Conservation (phyloP, 2,113 vertebrate genomes). For the Melanerpes formicivorus region DNA sequence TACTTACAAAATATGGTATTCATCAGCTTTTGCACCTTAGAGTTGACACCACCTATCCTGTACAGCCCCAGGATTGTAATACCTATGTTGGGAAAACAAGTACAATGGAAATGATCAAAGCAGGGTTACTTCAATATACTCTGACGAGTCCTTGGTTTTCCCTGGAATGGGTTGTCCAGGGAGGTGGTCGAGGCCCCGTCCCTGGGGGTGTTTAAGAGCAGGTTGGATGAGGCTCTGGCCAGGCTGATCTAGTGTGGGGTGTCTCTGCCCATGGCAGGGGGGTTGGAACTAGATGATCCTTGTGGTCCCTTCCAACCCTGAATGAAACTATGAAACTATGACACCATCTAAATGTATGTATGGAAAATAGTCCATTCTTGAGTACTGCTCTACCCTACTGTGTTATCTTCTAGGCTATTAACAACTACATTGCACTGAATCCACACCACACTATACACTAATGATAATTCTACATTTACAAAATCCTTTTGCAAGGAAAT, state of each 20-base stretch:
- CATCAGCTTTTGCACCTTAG: slow-evolving; percentile 97
- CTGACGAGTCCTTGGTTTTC: not conserved
- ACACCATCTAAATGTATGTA: not conserved
- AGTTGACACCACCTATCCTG: slow-evolving; percentile 96
- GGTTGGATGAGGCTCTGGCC: too few relatives aligned
- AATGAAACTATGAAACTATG: too few relatives aligned
- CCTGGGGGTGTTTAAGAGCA: too few relatives aligned
- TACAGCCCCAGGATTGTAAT: slow-evolving; percentile 93
- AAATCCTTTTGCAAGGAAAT: not conserved
- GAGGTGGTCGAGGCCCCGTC: too few relatives aligned
- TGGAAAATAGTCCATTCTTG: not conserved
- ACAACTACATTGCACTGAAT: not conserved
- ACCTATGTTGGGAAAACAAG: slow-evolving; percentile 73
- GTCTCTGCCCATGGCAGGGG: too few relatives aligned
- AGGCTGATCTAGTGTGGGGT: too few relatives aligned
- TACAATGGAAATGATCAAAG: not conserved
- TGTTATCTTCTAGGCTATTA: not conserved
- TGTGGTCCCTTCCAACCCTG: too few relatives aligned
- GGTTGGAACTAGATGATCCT: too few relatives aligned
- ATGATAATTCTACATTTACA: not conserved
- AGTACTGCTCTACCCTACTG: not conserved
- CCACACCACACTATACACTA: not conserved
- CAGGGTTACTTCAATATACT: not conserved
- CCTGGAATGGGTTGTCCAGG: too few relatives aligned
- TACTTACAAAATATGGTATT: slow-evolving; percentile 91